Evolutionary conservation across 1,140 invertebrate species (phyloP).

Genomic region (Druon quercuslanigerum): DNA sequence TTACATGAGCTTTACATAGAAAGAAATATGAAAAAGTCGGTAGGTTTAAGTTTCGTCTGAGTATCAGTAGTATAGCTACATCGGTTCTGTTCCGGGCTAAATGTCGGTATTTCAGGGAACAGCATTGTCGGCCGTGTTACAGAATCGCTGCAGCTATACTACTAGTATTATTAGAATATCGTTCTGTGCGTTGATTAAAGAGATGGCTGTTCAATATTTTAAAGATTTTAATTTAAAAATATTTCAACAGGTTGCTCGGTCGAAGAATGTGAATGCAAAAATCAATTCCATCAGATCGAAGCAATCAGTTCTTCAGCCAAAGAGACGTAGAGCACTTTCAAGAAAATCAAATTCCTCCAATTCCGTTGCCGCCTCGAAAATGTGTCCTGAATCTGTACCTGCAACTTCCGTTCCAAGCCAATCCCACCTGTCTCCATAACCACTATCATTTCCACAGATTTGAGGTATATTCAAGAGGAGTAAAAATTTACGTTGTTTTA

Average conservation of each 20-base stretch:
- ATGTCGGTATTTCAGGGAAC: no score
- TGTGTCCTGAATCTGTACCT: slow-evolving; percentile 42
- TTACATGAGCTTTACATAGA: no score
- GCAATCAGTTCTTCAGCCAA: slow-evolving; percentile 48
- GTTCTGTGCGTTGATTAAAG: no score
- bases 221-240: neutral
- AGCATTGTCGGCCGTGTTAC: no score
- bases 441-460: slow-evolving; percentile 23
- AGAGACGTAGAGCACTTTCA: slow-evolving; percentile 51
- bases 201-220: no score
- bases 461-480: slow-evolving; percentile 27
- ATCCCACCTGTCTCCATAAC: slow-evolving; percentile 43
- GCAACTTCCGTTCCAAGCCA: slow-evolving; percentile 48
- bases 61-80: no score
- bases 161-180: no score
- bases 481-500: no score
- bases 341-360: slow-evolving; percentile 41
- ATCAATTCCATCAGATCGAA: slow-evolving; percentile 48
- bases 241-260: slow-evolving; percentile 53
- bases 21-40: no score
- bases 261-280: slow-evolving; percentile 40
- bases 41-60: no score
- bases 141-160: no score
- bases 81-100: no score
- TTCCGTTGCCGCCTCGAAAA: neutral